These are phyloP conservation scores for Beaufortia kweichowensis DNA, from an alignment of 2,113 vertebrate species.

Conservation along the genomic window DNA sequence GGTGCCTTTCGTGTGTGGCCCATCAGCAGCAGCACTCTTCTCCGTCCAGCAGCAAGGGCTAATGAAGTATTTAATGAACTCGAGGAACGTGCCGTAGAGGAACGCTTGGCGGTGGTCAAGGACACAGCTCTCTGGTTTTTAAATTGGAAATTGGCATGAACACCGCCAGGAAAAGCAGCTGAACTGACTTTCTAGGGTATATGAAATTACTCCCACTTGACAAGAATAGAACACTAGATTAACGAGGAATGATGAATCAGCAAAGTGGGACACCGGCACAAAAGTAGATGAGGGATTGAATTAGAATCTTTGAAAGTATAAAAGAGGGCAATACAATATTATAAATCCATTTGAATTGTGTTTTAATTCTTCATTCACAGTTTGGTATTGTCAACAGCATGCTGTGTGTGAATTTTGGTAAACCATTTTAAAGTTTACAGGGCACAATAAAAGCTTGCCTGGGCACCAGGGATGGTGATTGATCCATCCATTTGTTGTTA, in stretches of 20 bases:
- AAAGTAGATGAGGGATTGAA: slow-evolving; percentile 4
- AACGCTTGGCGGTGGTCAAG: slow-evolving; percentile 41
- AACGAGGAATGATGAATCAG: slow-evolving; percentile 34
- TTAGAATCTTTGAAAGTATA: background rate
- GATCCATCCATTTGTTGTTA: no score
- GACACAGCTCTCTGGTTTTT: slow-evolving; percentile 28
- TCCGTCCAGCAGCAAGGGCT: slow-evolving; percentile 37
- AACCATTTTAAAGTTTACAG: no score
- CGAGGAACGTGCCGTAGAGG: slow-evolving; percentile 13
- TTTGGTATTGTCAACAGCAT: background rate
- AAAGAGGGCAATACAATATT: background rate
- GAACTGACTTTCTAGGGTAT: slow-evolving; percentile 30
- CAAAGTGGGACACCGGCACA: background rate
- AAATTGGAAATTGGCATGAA: slow-evolving; percentile 36
- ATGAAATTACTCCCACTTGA: slow-evolving; percentile 26
- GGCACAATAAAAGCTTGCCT: no score
- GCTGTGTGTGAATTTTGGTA: no score
- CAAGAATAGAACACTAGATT: slow-evolving; percentile 16
- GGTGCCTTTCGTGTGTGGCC: slow-evolving; percentile 24
- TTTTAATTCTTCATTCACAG: background rate
- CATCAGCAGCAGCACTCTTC: slow-evolving; percentile 42
- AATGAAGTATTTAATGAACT: slow-evolving; percentile 59
- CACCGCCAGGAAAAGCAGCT: slow-evolving; percentile 23
- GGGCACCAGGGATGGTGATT: no score
- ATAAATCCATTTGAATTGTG: background rate